Base-by-base conservation (phyloP, 2,113 vertebrate species). In the Pituophis catenifer region DNA sequence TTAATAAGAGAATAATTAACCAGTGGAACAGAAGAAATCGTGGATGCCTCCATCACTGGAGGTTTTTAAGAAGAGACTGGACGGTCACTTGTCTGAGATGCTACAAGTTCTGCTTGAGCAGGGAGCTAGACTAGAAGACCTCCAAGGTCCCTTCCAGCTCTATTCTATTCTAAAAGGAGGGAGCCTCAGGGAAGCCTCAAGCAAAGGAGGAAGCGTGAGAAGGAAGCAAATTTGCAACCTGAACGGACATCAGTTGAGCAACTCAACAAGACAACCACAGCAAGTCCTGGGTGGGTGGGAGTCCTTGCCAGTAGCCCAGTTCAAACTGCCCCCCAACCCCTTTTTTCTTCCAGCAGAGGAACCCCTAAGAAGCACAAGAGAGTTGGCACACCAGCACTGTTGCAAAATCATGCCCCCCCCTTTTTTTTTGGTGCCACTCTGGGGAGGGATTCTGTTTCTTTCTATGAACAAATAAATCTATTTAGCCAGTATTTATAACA, bases 401-500 rank as follows among this genome's bases (percentile, higher is more conserved):
- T 10, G 10, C 48, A 23, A 81, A 57, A 11, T 26, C 15, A 23
- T 0, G 44, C 8, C 24, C 23, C 57, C 21, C 0, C 0, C 53
- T 0, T 0, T 70, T 88, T 15, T 62, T 62, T 26, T 26, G 90
- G 95, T 87, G 86, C 89, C 88, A 92, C 57, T 95, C 75, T 0
- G 0, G 59, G 94, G 91, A 55, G 90, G 52, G 53, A 3, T 33
- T 92, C 94, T 96, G 95, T 97, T 96, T 96, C 96, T 97, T 97
- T 97, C 95, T 97, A 97, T 96, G 96, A 97, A 97, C 96, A 97
- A 97, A 97, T 97, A 97, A 97, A 97, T 97, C 95, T 97, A 97
- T 97, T 97, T 97, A 97, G 97, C 97, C 96, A 97, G 93, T 97
- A 97, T 97, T 97, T 97, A 95, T 96, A 95, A 81, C 70, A 33